A percentile compares a stretch with the other conserved stretches of the same genome.
Evolutionary conservation across 2,888 invertebrate species (phyloP).

Genomic region (Pardosa pseudoannulata): DNA sequence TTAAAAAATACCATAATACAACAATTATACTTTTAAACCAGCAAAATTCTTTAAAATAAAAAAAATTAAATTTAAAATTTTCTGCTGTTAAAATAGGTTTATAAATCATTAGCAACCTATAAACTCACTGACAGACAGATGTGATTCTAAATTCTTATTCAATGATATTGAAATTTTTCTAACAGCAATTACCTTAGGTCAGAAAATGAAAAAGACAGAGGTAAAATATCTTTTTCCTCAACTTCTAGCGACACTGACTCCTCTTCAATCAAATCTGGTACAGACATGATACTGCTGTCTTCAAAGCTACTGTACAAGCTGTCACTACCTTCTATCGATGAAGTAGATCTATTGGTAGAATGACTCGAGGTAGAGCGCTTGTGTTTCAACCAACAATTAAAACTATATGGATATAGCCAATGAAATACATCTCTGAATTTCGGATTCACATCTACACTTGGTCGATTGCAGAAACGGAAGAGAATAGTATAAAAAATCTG

Average conservation of each 20-base stretch:
- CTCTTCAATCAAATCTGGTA: constrained; percentile 30
- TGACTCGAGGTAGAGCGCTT: constrained; percentile 46
- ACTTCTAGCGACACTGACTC: constrained; percentile 17
- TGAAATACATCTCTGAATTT: constrained; percentile 16
- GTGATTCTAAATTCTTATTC: no score
- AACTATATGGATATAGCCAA: constrained; percentile 8
- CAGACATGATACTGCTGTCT: constrained; percentile 45
- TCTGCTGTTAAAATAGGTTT: no score
- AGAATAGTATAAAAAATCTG: constrained; percentile 29
- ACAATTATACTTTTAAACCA: no score
- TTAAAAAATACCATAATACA: no score
- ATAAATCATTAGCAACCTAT: no score
- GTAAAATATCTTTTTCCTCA: constrained; percentile 46
- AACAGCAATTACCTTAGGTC: constrained; percentile 40
- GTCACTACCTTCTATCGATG: constrained; percentile 29
- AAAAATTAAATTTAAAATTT: no score
- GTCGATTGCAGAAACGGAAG: constrained; percentile 25
- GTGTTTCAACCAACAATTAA: constrained; percentile 51
- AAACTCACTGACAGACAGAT: no score
- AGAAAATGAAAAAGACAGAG: constrained; percentile 11
- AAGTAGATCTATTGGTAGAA: constrained; percentile 24
- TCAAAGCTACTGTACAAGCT: constrained; percentile 57
- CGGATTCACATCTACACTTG: constrained; percentile 2
- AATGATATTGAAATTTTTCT: no score
- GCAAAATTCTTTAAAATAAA: no score